Evolutionary conservation across 2,797 vertebrate genomes (phyloP), one percentile per base, ranked within the genome.

Genomic region (Petrocephalus sullivani): DNA sequence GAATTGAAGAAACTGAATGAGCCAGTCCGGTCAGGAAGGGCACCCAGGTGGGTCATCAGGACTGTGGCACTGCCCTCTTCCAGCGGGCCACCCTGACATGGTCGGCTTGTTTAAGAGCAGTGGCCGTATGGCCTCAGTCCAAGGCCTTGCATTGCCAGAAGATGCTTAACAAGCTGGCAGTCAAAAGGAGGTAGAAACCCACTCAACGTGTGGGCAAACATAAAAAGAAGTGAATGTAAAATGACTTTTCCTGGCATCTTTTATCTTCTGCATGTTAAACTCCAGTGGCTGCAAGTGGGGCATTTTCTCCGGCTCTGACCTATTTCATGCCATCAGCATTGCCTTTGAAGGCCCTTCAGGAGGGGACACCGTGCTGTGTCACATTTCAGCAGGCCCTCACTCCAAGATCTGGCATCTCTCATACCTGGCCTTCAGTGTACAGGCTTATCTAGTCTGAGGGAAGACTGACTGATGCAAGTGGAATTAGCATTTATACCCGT

Each of bases 171-270:
- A 95, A 92, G 94, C 96, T 96, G 95, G 94, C 96, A 96, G 94
- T 95, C 95, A 96, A 96, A 5, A 87, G 94, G 94, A 94, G 91
- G 91, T 95, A 95, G 95, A 94, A 91, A 93, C 92, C 95, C 94
- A 95, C 94, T 94, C 94, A 93, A 95, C 96, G 96, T 96, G 95
- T 96, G 96, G 95, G 95, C 95, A 96, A 95, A 95, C 94, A 96
- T 95, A 92, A 96, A 96, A 96, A 95, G 94, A 94, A 94, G 93
- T 92, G 93, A 92, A 93, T 96, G 96, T 96, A 95, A 95, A 95
- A 94, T 94, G 93, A 94, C 94, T 95, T 95, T 96, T 95, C 94
- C 96, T 95, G 95, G 94, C 92, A 93, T 95, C 95, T 94, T 94
- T 90, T 92, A 93, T 93, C 94, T 90, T 87, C 90, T 92, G 91